Evolutionary conservation across 1,140 invertebrate genomes (phyloP), one percentile per base, ranked within the genome.

Genomic region (Polypedilum vanderplanki): DNA sequence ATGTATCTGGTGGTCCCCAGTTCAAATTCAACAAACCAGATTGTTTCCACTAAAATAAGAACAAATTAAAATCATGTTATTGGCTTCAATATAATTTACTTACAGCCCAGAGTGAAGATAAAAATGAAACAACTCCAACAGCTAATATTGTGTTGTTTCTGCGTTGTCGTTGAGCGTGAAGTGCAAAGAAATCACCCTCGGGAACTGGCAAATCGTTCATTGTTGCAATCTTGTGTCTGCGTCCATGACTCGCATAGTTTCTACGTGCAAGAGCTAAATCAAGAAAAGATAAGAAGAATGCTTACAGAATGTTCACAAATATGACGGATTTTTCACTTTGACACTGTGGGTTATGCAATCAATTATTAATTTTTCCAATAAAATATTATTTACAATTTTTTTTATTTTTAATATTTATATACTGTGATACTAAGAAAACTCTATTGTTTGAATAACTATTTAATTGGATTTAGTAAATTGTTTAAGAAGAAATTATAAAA

Each of bases 191-290:
- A 12, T 88, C 88, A 24, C 92, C 91, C 73, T 85, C 82, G 5
- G 92, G 91, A 12, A 88, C 85, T 7, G 90, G 89, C 79, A 93
- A 79, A 78, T 93, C 91, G 79, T 93, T 89, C 86, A 92, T 88
- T 15, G 84, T 87, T 18, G 87, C 80, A 3, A 76, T 75, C 74
- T 81, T 77, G 15, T 46, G 41, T 74, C 83, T 76, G 4, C 77
- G 76, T 24, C 77, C 76, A 74, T 46, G 41, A 8, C 41, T 46
- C 15, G 41, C 41, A 46, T 46, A 3, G 41, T 46, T n/a, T 46
- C 41, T 46, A 8, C 15, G 9, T 46, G 41, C 9, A 8, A 46
- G 15, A 3, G 41, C 41, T 46, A 46, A 7, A 46, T 10, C n/a
- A n/a, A n/a, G n/a, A n/a, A n/a, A n/a, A n/a, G n/a, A n/a, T n/a